Percentiles rank a stretch among this genome's conserved stretches.
These are phyloP conservation scores for Taphrorychus bicolor DNA, from an alignment of 2,888 invertebrate genomes.

Conservation along the genomic window DNA sequence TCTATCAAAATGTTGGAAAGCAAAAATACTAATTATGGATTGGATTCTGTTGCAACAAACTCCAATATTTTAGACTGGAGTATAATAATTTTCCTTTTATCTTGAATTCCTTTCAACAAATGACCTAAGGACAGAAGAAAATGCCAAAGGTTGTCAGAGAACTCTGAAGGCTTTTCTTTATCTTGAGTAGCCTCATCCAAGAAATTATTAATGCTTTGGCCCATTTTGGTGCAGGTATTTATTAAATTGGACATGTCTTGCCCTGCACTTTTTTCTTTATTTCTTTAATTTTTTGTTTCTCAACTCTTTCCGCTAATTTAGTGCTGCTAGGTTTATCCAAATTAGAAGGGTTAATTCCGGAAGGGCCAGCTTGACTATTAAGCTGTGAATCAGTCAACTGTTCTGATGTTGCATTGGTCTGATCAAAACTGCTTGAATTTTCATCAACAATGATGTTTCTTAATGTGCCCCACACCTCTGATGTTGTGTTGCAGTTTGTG, in stretches of 20 bases:
- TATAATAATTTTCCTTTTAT: background rate
- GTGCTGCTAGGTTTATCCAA: too few species aligned
- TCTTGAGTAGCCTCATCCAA: background rate
- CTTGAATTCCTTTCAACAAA: background rate
- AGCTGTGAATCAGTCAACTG: background rate
- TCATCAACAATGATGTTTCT: background rate
- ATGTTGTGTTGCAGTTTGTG: background rate
- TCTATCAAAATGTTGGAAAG: too few species aligned
- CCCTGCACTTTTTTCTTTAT: background rate
- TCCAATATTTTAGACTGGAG: background rate
- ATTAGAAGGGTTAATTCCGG: too few species aligned
- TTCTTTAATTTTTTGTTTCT: too few species aligned
- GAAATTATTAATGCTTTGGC: background rate
- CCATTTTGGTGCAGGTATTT: background rate
- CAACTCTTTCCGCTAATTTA: background rate
- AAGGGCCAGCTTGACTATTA: background rate
- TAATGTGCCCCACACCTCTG: background rate
- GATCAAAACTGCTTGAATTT: background rate
- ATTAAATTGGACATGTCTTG: background rate
- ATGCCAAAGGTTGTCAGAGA: background rate
- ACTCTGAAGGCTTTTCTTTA: background rate
- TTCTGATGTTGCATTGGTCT: background rate
- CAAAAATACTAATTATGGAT: too few species aligned
- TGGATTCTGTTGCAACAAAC: background rate
- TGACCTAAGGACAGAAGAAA: background rate